A percentile compares a stretch with the other conserved stretches of the same genome.
These are phyloP conservation scores for Pithys albifrons DNA, from an alignment of 2,113 vertebrate genomes.

Conservation along the genomic window DNA sequence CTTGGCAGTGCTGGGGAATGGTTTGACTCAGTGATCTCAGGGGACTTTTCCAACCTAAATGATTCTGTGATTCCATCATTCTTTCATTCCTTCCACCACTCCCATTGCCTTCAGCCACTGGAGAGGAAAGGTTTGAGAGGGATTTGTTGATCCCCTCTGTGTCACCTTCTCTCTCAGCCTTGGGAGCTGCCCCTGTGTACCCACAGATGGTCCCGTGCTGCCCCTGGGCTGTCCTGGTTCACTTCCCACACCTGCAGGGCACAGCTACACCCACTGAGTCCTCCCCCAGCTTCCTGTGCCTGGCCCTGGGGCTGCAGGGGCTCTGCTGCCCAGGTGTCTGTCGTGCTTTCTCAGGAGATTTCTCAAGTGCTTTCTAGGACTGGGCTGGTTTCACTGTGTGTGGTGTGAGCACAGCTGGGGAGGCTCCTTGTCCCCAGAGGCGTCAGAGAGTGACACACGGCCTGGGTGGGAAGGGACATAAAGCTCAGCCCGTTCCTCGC, in stretches of 20 bases:
- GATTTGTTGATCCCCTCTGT: background rate
- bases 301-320: background rate
- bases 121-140: background rate
- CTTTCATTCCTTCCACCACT: background rate
- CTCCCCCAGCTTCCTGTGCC: background rate
- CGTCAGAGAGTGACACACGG: background rate
- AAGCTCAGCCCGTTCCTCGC: background rate
- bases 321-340: background rate
- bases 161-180: accelerated
- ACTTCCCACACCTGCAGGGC: background rate
- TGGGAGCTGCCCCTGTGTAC: background rate
- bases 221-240: background rate
- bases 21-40: background rate
- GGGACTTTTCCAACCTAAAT: background rate
- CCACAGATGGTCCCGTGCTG: accelerated
- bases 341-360: background rate
- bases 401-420: background rate
- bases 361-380: background rate
- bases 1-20: background rate
- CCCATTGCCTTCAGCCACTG: background rate
- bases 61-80: background rate
- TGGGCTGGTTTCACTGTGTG: background rate
- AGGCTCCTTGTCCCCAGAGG: accelerated
- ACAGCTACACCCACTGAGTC: accelerated
- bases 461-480: background rate